Evolutionary conservation across 2,113 vertebrate species (phyloP).

Genomic region (Gnathonemus longibarbis): DNA sequence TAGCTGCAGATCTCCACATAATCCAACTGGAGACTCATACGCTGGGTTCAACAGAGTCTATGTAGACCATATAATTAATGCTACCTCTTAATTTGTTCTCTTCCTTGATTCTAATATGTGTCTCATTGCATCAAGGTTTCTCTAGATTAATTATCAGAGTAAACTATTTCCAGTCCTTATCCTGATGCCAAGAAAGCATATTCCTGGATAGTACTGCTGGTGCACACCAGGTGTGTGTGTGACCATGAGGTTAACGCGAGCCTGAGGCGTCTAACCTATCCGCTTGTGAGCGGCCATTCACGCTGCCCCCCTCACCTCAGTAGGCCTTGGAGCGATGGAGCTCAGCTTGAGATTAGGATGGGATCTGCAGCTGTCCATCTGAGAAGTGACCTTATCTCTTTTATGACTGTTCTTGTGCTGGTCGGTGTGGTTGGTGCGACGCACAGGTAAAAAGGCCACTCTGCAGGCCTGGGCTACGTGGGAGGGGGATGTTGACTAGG

Average conservation of each 20-base stretch:
- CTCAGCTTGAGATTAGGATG: neutral
- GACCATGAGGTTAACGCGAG: neutral
- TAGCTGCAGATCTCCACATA: conserved; percentile 28
- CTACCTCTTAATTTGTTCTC: neutral
- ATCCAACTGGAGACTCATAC: conserved; percentile 12
- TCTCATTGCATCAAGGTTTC: neutral
- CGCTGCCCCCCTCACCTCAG: neutral
- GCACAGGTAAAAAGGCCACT: conserved; percentile 36
- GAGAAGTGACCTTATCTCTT: neutral
- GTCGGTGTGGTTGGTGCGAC: conserved; percentile 41
- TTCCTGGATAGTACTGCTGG: neutral
- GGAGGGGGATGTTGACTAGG: conserved; percentile 40
- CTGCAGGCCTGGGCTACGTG: conserved; percentile 48
- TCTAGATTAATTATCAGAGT: neutral
- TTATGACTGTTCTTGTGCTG: conserved; percentile 36
- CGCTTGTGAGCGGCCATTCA: neutral
- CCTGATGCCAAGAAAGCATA: neutral
- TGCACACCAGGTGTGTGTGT: neutral
- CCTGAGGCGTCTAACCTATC: neutral
- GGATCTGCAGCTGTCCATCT: conserved; percentile 17
- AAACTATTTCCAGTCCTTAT: neutral
- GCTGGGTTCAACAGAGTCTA: neutral
- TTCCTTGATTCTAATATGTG: neutral
- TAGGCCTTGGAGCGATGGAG: neutral
- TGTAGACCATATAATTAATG: conserved; percentile 1